Conservation (phyloP, 2,113 vertebrate species). For the Alethe castanea region DNA sequence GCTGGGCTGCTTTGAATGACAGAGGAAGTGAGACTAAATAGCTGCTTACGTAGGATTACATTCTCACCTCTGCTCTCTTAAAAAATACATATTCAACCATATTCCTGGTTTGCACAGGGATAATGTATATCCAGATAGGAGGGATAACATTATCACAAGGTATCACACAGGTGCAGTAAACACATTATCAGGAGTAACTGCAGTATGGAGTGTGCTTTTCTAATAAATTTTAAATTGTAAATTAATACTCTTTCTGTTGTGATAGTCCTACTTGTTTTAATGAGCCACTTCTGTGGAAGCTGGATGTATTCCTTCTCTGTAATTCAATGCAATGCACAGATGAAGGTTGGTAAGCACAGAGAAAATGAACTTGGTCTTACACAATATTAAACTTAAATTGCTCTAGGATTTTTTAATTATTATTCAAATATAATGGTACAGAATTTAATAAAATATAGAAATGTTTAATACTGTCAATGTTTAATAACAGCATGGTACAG, state of each 20-base stretch:
- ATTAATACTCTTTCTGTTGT: neutral
- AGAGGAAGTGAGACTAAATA: neutral
- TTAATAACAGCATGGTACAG: neutral
- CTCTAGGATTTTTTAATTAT: neutral
- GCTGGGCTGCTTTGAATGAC: slow-evolving; percentile 34
- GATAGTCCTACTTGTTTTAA: neutral
- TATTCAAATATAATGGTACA: neutral
- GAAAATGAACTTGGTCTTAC: neutral
- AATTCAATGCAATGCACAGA: neutral
- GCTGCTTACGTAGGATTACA: neutral
- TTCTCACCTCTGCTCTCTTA: neutral
- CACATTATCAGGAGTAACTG: neutral
- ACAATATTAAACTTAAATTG: neutral
- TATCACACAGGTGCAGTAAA: slow-evolving; percentile 64
- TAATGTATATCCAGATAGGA: slow-evolving; percentile 35
- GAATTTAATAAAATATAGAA: neutral
- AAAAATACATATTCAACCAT: neutral
- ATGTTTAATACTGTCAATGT: neutral
- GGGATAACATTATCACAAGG: slow-evolving; percentile 58
- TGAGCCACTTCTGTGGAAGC: neutral
- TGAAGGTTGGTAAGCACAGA: neutral
- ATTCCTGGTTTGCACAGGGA: neutral
- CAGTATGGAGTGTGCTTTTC: neutral
- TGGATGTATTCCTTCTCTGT: neutral
- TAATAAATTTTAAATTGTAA: neutral